Evolutionary conservation across 2,113 vertebrate species (phyloP).

Genomic region (Mesembrinibis cayennensis): DNA sequence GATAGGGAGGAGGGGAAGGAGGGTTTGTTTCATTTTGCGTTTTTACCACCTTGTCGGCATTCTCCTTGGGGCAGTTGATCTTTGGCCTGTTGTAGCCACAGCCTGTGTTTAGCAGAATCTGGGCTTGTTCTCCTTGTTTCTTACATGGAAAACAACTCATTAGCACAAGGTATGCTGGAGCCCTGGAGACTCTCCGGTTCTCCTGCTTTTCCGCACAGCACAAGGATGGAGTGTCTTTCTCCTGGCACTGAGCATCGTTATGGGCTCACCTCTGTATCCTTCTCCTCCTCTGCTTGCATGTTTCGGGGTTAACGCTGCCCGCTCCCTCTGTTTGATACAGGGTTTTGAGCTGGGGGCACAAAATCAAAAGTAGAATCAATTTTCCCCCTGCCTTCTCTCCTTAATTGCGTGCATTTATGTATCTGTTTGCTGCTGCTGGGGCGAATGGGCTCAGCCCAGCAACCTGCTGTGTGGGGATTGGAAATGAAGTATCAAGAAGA

Average conservation of each 20-base stretch:
- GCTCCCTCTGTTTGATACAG: background rate
- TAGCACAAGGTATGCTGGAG: background rate
- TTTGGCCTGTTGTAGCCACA: constrained; percentile 20
- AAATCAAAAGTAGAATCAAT: background rate
- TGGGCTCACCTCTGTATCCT: background rate
- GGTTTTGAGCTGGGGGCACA: background rate
- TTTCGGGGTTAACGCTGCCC: background rate
- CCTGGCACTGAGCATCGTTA: background rate
- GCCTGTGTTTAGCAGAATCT: background rate
- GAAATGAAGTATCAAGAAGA: background rate
- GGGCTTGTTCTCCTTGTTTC: constrained; percentile 1
- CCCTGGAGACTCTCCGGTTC: background rate
- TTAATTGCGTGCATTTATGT: background rate
- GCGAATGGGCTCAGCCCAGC: background rate
- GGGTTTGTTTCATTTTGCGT: background rate
- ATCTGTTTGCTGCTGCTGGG: background rate
- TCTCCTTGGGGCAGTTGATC: background rate
- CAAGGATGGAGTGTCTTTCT: background rate
- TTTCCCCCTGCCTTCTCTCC: background rate
- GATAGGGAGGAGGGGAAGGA: background rate
- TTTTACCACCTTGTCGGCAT: background rate
- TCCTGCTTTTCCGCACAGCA: background rate
- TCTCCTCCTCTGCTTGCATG: background rate
- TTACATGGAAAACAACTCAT: constrained; percentile 56
- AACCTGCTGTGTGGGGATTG: constrained; percentile 35